A percentile compares a stretch with the other conserved stretches of the same genome.
Evolutionary conservation across 2,888 invertebrate genomes (phyloP).

Genomic region (Zeuzera pyrina): DNA sequence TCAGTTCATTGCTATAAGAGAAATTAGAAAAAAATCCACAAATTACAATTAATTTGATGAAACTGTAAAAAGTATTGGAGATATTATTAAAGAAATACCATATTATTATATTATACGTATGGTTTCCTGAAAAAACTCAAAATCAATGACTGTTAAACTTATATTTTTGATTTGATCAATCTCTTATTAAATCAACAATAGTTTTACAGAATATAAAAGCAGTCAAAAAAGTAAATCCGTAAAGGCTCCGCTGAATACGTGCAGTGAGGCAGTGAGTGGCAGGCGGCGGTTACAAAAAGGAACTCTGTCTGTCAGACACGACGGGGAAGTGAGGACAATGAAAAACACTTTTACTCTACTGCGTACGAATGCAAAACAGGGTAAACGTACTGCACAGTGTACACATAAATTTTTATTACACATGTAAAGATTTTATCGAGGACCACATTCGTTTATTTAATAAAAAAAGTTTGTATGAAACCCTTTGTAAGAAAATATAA

Average conservation of each 20-base stretch:
- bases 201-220: slow-evolving; percentile 1
- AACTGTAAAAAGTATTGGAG: too few species aligned
- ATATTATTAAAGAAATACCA: too few species aligned
- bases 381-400: slow-evolving; percentile 20
- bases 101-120: too few species aligned
- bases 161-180: too few species aligned
- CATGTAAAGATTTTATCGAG: slow-evolving; percentile 33
- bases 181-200: neutral
- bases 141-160: too few species aligned
- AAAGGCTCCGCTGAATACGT: slow-evolving; percentile 27
- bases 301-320: slow-evolving; percentile 39
- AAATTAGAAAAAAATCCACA: too few species aligned
- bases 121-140: too few species aligned
- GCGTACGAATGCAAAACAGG: slow-evolving; percentile 55
- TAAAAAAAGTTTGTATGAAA: slow-evolving; percentile 28
- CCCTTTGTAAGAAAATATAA: too few species aligned
- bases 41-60: too few species aligned
- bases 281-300: slow-evolving; percentile 35
- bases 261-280: slow-evolving; percentile 17
- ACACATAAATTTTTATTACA: slow-evolving; percentile 31
- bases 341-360: slow-evolving; percentile 53
- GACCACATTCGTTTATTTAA: slow-evolving; percentile 36
- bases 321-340: slow-evolving; percentile 47
- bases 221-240: slow-evolving; percentile 2
- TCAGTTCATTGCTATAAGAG: too few species aligned